Conservation (phyloP, 2,797 vertebrate genomes). For the Pelodytes ibericus region DNA sequence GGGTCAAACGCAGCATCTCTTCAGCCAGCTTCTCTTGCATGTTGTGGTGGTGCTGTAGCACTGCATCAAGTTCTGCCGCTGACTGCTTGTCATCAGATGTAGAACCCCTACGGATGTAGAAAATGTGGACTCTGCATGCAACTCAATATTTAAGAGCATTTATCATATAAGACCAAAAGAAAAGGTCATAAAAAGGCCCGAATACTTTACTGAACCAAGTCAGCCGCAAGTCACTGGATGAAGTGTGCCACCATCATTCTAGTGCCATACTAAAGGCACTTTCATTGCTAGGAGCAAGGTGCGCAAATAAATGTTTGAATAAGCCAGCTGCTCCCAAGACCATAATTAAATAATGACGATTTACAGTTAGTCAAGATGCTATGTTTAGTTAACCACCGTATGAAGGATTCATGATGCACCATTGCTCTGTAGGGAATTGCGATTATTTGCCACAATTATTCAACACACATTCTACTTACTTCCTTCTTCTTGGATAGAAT, state of each 20-base stretch:
- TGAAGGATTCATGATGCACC: background rate
- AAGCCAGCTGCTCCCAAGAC: too few relatives aligned
- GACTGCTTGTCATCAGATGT: slow-evolving; percentile 85
- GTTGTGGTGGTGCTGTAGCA: slow-evolving; percentile 89
- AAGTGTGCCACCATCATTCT: too few relatives aligned
- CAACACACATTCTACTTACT: slow-evolving; percentile 64
- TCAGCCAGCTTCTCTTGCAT: slow-evolving; percentile 95
- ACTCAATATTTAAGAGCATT: too few relatives aligned
- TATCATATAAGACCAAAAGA: too few relatives aligned
- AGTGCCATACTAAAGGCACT: too few relatives aligned
- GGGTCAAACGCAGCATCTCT: slow-evolving; percentile 93
- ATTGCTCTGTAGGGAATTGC: background rate
- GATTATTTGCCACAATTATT: background rate
- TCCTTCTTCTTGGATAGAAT: slow-evolving; percentile 66
- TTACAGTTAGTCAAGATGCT: too few relatives aligned
- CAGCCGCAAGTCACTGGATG: too few relatives aligned
- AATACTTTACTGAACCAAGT: too few relatives aligned
- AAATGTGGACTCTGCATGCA: background rate
- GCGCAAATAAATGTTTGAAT: too few relatives aligned
- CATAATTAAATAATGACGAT: too few relatives aligned
- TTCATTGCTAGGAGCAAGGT: too few relatives aligned
- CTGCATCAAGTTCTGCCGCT: slow-evolving; percentile 84
- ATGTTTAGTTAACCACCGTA: background rate
- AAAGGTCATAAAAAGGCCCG: too few relatives aligned
- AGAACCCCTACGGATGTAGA: slow-evolving; percentile 65